phyloP scores from a whole-genome alignment of 2,888 invertebrate species.

The Agonopterix subpropinquella region DNA sequence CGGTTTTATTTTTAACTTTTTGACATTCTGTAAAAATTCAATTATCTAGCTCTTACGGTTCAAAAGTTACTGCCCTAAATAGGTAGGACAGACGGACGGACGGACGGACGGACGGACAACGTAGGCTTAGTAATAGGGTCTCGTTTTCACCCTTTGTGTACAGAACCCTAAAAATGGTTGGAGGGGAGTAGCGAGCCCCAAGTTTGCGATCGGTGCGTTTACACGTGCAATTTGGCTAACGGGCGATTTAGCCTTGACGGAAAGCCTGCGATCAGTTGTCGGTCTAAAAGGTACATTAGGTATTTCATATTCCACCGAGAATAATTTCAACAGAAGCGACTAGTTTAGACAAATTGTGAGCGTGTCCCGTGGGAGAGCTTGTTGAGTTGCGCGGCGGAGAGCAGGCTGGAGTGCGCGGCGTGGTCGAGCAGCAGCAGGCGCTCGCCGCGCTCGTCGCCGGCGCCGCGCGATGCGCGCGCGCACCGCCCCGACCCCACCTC shows the following conservation, averaged over 20 bases:
- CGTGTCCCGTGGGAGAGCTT: conserved; percentile 57
- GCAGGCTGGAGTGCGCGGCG: conserved; percentile 60
- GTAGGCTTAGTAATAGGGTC: too few species aligned
- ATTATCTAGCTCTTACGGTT: too few species aligned
- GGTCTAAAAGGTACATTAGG: too few species aligned
- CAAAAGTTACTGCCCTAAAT: too few species aligned
- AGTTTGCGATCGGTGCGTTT: neutral
- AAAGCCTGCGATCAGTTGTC: neutral
- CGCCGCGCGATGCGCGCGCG: conserved; percentile 26
- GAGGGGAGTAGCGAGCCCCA: too few species aligned
- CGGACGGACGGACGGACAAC: too few species aligned
- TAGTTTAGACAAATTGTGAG: conserved; percentile 55
- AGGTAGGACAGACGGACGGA: too few species aligned
- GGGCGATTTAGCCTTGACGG: too few species aligned
- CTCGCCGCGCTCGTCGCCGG: conserved; percentile 55
- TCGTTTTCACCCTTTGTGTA: too few species aligned
- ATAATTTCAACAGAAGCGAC: neutral
- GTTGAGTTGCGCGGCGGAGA: conserved; percentile 62
- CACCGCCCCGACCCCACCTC: conserved; percentile 48
- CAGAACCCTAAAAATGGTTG: too few species aligned
- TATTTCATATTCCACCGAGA: neutral
- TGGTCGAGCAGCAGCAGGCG: conserved; percentile 58
- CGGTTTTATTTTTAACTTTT: too few species aligned
- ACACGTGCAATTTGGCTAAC: neutral
- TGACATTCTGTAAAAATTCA: too few species aligned